phyloP scores from a whole-genome alignment of 2,888 invertebrate genomes.

The Timema cristinae region DNA sequence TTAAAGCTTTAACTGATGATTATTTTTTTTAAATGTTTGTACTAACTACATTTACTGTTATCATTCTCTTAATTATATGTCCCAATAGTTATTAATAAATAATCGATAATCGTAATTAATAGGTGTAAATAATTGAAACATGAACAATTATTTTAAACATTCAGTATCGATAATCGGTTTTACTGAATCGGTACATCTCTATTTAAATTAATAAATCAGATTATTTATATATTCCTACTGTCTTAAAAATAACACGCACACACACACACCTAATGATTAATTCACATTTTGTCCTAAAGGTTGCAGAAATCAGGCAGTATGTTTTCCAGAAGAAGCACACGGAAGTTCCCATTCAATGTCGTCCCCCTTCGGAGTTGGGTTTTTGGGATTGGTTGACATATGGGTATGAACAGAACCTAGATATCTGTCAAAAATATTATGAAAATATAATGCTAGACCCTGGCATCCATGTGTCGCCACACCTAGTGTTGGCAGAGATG shows the following conservation, averaged over 20 bases:
- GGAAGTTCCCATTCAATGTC: not conserved
- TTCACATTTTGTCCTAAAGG: not conserved
- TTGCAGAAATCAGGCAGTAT: conserved; percentile 1
- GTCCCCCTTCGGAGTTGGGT: not conserved
- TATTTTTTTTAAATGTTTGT: too few relatives aligned
- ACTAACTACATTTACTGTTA: too few relatives aligned
- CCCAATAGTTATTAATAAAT: too few relatives aligned
- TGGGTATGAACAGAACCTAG: not conserved
- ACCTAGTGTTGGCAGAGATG: conserved; percentile 4
- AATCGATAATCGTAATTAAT: too few relatives aligned
- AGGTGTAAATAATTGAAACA: too few relatives aligned
- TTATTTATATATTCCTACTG: too few relatives aligned
- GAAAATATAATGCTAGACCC: not conserved
- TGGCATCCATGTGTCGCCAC: not conserved
- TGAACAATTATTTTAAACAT: too few relatives aligned
- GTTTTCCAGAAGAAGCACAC: not conserved
- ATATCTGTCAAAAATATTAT: not conserved
- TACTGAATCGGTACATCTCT: too few relatives aligned
- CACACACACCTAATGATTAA: not conserved
- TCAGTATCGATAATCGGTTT: too few relatives aligned
- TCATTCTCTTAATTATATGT: too few relatives aligned
- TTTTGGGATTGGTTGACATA: not conserved
- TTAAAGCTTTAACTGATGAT: too few relatives aligned
- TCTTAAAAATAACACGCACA: not conserved
- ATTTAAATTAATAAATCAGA: too few relatives aligned